phyloP scores from a whole-genome alignment of 2,888 invertebrate species.

The Synergus gifuensis region DNA sequence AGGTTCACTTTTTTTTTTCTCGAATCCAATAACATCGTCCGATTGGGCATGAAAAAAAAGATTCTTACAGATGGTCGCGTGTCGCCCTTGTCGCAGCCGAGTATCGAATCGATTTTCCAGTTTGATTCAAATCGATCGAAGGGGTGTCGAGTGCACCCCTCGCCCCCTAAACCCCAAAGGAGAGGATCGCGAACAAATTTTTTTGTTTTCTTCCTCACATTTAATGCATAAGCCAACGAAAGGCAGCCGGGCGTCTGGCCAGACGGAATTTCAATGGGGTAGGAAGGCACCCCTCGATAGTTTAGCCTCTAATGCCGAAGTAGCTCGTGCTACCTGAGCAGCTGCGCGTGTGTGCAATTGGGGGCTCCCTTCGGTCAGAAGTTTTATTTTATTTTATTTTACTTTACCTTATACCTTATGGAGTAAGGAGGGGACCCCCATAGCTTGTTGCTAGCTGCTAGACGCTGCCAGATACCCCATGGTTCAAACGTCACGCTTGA shows the following conservation, averaged over 20 bases:
- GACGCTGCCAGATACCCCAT: constrained; percentile 67
- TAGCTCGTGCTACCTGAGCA: constrained; percentile 76
- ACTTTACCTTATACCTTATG: constrained; percentile 70
- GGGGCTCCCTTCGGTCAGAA: constrained; percentile 64
- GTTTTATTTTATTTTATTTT: constrained; percentile 75
- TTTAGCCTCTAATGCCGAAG: constrained; percentile 71
- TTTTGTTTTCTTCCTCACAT: constrained; percentile 35
- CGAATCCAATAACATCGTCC: constrained; percentile 26
- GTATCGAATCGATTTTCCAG: constrained; percentile 36
- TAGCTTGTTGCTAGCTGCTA: constrained; percentile 53
- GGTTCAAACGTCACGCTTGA: constrained; percentile 73
- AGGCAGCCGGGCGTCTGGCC: constrained; percentile 65
- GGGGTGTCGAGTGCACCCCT: constrained; percentile 32
- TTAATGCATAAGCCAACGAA: constrained; percentile 22
- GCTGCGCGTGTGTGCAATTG: constrained; percentile 69
- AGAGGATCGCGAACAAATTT: constrained; percentile 37
- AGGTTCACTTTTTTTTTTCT: constrained; percentile 34
- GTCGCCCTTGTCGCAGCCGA: constrained; percentile 39
- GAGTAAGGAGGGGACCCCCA: constrained; percentile 59
- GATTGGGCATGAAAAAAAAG: constrained; percentile 34
- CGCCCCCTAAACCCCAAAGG: constrained; percentile 17
- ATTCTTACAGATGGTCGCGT: constrained; percentile 41
- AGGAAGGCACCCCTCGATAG: constrained; percentile 59
- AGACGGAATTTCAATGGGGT: constrained; percentile 68
- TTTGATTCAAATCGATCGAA: constrained; percentile 38